Conservation (phyloP, 2,797 vertebrate genomes). For the Nyctalus aviator region DNA sequence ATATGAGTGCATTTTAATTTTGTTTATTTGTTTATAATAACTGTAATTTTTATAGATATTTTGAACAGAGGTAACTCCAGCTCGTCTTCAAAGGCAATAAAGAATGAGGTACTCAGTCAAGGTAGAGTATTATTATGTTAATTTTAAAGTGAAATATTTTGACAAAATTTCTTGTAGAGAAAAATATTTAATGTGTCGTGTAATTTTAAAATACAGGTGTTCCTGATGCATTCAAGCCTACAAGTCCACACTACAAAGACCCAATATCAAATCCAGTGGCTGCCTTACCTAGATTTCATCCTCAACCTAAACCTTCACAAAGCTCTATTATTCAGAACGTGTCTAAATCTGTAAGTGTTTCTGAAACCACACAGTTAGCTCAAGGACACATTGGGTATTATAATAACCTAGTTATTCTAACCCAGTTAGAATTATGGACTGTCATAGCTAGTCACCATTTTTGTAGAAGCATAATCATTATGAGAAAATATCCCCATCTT, state of each 20-base stretch:
- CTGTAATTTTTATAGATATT: conserved; percentile 87
- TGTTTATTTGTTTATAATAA: conserved; percentile 46
- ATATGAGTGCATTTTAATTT: not conserved
- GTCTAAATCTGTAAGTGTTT: conserved; percentile 83
- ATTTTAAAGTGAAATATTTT: conserved; percentile 73
- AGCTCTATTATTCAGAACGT: conserved; percentile 75
- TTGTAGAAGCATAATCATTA: conserved; percentile 26
- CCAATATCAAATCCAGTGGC: conserved; percentile 81
- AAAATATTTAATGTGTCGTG: conserved; percentile 62
- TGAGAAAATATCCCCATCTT: conserved; percentile 62
- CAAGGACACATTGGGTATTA: conserved; percentile 80
- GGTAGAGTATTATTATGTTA: conserved; percentile 85
- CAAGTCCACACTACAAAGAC: conserved; percentile 78
- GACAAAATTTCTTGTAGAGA: conserved; percentile 43
- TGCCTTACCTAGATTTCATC: conserved; percentile 81
- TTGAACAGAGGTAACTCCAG: conserved; percentile 87
- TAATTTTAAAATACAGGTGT: conserved; percentile 82
- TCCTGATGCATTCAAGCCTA: conserved; percentile 80
- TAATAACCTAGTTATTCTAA: not conserved
- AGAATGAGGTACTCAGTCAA: conserved; percentile 86
- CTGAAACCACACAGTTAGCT: conserved; percentile 72
- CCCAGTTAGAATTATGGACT: conserved; percentile 36
- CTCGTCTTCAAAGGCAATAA: conserved; percentile 85
- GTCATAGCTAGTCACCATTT: not conserved
- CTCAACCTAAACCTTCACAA: conserved; percentile 80